Evolutionary conservation across 2,888 invertebrate species (phyloP), one percentile per base, ranked within the genome.

Genomic region (Ophonus ardosiacus): DNA sequence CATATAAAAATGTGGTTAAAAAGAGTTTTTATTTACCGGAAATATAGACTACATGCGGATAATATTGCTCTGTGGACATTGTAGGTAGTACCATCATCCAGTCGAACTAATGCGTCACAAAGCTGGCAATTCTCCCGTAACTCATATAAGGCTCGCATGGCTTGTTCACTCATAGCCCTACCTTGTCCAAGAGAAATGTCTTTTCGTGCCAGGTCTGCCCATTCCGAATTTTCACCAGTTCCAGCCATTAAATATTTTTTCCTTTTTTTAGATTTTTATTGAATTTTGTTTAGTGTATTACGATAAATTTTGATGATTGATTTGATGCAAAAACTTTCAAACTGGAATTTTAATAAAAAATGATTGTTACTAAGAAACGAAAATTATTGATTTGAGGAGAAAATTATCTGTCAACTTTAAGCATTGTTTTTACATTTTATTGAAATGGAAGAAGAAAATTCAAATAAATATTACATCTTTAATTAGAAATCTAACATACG

Each of bases 31-130:
- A 78, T 57, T 91, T 92, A 97, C 97, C 96, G 94, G 92, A 98
- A 98, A 92, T 98, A 98, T 59, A 96, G 95, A 90, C 98, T 98
- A 92, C 97, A 97, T 84, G 97, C 96, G 86, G 96, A 96, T 88
- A 97, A 93, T 88, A 97, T 96, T 85, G 96, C 95, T 86, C 97
- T 94, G 91, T 98, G 98, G 81, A 98, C 96, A 57, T 96, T 96
- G 90, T 97, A 97, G 86, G 93, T 93, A 81, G 95, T 94, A 86
- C 96, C 96, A 90, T 97, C 97, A 88, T 96, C 96, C 84, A 97
- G 94, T 87, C 96, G 93, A 88, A 97, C 93, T 57, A 95, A 94
- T 5, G 97, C 98, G 91, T 98, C 98, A 91, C 97, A 97, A 63
- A 98, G 94, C 88, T 97, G 94, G 90, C 96, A 96, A 89, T 95